Percentiles rank a stretch among this genome's conserved stretches.
These are phyloP conservation scores for Meiosimyza decipiens DNA, from an alignment of 2,888 invertebrate species.

Conservation along the genomic window DNA sequence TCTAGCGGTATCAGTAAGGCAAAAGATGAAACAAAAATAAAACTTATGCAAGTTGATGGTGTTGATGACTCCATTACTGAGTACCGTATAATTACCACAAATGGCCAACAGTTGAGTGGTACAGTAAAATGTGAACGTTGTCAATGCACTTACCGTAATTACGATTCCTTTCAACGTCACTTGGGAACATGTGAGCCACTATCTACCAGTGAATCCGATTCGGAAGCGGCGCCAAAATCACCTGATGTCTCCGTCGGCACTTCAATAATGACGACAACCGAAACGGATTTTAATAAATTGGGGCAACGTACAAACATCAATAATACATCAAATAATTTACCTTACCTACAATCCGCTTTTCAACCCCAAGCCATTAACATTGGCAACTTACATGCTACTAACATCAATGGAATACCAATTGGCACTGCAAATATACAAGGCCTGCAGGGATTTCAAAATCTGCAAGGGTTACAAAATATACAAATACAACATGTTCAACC, in stretches of 20 bases:
- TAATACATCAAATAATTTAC: constrained; percentile 49
- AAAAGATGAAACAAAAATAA: constrained; percentile 56
- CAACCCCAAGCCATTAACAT: constrained; percentile 52
- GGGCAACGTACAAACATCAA: constrained; percentile 25
- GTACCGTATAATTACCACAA: constrained; percentile 57
- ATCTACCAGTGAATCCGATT: constrained; percentile 83
- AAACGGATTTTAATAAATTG: constrained; percentile 55
- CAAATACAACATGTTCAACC: constrained; percentile 57
- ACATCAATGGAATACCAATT: constrained; percentile 42
- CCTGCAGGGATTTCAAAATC: constrained; percentile 39
- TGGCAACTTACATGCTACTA: constrained; percentile 51
- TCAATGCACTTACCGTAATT: constrained; percentile 86
- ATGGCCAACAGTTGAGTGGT: constrained; percentile 67
- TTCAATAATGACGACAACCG: constrained; percentile 43
- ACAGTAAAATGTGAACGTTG: constrained; percentile 87
- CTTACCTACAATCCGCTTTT: constrained; percentile 53
- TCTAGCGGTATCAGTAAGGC: constrained; percentile 34
- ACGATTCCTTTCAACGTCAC: constrained; percentile 84
- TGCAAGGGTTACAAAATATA: constrained; percentile 47
- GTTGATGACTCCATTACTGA: constrained; percentile 75
- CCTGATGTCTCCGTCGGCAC: constrained; percentile 58
- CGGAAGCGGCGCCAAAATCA: constrained; percentile 71
- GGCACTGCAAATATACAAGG: constrained; percentile 41
- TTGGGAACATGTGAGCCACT: constrained; percentile 81
- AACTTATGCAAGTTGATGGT: constrained; percentile 77